phyloP scores from a whole-genome alignment of 2,888 invertebrate genomes.

The Melitaea athalia region DNA sequence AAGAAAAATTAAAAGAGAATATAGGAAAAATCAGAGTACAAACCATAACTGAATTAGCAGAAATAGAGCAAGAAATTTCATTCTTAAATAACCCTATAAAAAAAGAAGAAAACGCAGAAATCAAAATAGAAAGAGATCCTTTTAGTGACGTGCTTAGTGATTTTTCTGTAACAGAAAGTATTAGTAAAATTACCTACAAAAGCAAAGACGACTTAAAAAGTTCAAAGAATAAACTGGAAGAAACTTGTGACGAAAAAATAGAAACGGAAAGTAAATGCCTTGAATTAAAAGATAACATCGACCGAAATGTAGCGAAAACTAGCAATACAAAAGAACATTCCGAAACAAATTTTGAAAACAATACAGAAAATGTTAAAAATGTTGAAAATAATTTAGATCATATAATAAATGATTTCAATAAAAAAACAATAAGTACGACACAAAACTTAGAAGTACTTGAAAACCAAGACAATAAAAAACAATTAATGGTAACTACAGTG shows the following conservation, averaged over 20 bases:
- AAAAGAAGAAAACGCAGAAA: constrained; percentile 35
- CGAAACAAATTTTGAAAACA: background rate
- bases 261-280: background rate
- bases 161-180: background rate
- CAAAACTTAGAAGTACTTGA: no score
- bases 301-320: background rate
- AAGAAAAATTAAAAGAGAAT: background rate
- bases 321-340: background rate
- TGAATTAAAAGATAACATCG: background rate
- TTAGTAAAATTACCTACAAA: background rate
- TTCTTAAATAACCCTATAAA: background rate
- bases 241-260: background rate
- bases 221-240: background rate
- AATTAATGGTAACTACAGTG: no score
- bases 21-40: background rate
- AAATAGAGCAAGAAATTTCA: background rate
- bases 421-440: no score
- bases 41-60: constrained; percentile 6
- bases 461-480: no score
- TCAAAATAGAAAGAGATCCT: constrained; percentile 15
- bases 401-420: no score
- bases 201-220: background rate
- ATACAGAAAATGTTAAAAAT: background rate
- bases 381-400: background rate
- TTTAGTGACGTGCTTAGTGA: background rate